Percentiles rank a stretch among this genome's conserved stretches.
Evolutionary conservation across 2,888 invertebrate species (phyloP).

Genomic region (Acanthacorydalis orientalis): DNA sequence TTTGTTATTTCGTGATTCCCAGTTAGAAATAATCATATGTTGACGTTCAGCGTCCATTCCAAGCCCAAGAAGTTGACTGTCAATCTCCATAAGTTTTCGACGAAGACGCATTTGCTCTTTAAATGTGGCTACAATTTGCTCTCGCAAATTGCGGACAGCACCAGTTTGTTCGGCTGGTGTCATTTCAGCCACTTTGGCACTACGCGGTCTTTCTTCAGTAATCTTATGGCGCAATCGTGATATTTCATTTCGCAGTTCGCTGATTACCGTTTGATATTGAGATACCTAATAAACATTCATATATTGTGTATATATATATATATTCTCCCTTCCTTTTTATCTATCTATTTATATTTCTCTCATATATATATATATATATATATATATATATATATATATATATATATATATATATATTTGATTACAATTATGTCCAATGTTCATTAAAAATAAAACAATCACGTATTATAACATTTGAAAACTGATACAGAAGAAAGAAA

Average conservation of each 20-base stretch:
- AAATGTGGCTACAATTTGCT: slow-evolving; percentile 76
- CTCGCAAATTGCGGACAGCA: slow-evolving; percentile 51
- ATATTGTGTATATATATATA: slow-evolving; percentile 41
- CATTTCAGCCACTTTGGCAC: slow-evolving; percentile 26
- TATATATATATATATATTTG: no score
- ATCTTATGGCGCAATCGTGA: slow-evolving; percentile 62
- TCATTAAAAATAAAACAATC: no score
- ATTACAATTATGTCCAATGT: no score
- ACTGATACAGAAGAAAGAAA: no score
- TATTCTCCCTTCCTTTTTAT: slow-evolving; percentile 34
- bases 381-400: slow-evolving; percentile 13
- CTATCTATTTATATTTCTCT: slow-evolving; percentile 32
- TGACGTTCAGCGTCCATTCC: slow-evolving; percentile 80
- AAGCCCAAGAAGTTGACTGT: slow-evolving; percentile 72
- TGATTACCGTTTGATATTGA: slow-evolving; percentile 68
- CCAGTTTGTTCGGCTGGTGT: slow-evolving; percentile 24
- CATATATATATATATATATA: slow-evolving; percentile 17
- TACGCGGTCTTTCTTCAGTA: slow-evolving; percentile 47
- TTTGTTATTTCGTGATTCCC: slow-evolving; percentile 70
- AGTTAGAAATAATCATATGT: slow-evolving; percentile 75
- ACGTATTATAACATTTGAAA: no score
- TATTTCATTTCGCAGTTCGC: slow-evolving; percentile 72
- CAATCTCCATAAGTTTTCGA: slow-evolving; percentile 74
- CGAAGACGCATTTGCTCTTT: slow-evolving; percentile 86
- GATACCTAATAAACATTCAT: slow-evolving; percentile 46